phyloP scores from a whole-genome alignment of 2,113 vertebrate species.

The Neotoma lepida region DNA sequence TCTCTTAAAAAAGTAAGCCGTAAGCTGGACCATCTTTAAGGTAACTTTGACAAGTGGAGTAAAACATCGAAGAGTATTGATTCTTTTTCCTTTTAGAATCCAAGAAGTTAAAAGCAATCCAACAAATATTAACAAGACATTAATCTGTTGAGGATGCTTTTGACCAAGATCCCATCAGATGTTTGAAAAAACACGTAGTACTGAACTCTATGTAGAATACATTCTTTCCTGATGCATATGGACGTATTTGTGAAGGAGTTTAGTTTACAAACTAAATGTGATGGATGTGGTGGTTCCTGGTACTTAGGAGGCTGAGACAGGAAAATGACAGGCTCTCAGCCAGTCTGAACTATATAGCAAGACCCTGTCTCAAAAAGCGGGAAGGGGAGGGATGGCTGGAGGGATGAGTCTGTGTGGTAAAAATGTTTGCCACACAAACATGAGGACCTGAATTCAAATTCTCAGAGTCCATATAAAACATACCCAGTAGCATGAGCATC shows the following conservation, averaged over 20 bases:
- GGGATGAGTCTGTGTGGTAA: background rate
- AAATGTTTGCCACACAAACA: background rate
- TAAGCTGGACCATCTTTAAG: conserved; percentile 30
- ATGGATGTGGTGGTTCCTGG: background rate
- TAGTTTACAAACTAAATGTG: background rate
- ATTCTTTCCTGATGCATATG: background rate
- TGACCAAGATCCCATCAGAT: background rate
- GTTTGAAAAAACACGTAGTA: background rate
- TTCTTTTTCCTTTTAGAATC: conserved; percentile 49
- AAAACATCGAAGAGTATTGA: background rate
- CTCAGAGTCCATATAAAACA: background rate
- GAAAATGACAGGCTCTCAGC: background rate
- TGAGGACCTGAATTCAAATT: background rate
- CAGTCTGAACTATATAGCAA: background rate
- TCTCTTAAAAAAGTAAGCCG: background rate
- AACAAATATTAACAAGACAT: background rate
- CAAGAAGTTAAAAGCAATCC: conserved; percentile 36
- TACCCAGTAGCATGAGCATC: too few species aligned
- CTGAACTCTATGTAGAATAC: background rate
- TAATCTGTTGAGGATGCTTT: background rate
- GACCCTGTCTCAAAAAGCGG: background rate
- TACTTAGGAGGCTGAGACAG: background rate
- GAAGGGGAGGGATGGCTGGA: background rate
- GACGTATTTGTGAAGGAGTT: background rate
- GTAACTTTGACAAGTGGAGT: background rate